These are phyloP conservation scores for Peromyscus attwateri DNA, from an alignment of 2,797 vertebrate species.

Conservation along the genomic window DNA sequence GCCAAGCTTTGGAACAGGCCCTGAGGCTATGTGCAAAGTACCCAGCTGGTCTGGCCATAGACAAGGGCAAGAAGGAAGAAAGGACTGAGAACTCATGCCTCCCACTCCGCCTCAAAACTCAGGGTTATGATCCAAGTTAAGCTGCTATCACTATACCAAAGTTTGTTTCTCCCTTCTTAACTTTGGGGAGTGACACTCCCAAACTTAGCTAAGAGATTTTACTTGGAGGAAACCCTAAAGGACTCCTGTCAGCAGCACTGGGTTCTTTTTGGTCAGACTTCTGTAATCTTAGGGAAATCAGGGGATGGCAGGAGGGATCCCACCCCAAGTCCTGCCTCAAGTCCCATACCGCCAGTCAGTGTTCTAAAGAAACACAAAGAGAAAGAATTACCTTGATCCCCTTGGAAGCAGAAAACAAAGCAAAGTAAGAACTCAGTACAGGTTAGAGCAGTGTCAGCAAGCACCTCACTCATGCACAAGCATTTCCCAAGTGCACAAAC, in stretches of 20 bases:
- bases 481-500: conserved; percentile 86
- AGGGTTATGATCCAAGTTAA: rapidly evolving
- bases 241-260: neutral
- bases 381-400: conserved; percentile 93
- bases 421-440: conserved; percentile 92
- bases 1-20: neutral
- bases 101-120: neutral
- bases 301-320: neutral
- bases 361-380: conserved; percentile 76
- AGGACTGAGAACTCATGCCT: neutral
- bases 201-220: neutral
- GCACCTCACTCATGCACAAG: conserved; percentile 90
- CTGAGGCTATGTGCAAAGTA: neutral
- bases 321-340: neutral
- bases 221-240: neutral
- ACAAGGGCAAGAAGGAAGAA: conserved; percentile 52
- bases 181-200: neutral
- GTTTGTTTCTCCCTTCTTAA: neutral
- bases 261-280: neutral
- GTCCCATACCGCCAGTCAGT: conserved; percentile 45
- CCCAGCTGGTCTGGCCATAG: neutral
- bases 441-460: conserved; percentile 83
- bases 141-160: neutral
- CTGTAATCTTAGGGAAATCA: neutral
- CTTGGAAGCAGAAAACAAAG: conserved; percentile 93